A percentile compares a stretch with the other conserved stretches of the same genome.
Evolutionary conservation across 2,888 invertebrate genomes (phyloP).

Genomic region (Cecidostiba fungosa): DNA sequence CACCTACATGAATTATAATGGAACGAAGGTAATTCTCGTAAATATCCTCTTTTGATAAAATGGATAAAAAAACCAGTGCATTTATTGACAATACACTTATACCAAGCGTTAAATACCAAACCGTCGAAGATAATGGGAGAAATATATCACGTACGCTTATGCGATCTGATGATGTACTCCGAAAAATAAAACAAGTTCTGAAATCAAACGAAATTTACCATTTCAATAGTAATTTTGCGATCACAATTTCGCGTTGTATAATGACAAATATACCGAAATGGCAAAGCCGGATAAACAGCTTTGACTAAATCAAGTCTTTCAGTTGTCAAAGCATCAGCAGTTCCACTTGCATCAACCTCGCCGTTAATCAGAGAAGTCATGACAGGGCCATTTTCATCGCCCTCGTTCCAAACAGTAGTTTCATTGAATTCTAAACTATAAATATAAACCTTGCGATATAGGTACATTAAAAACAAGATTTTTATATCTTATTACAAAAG

Average conservation of each 20-base stretch:
- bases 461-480: not conserved
- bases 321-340: constrained; percentile 47
- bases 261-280: constrained; percentile 51
- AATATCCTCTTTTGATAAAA: constrained; percentile 64
- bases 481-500: constrained; percentile 4
- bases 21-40: constrained; percentile 65
- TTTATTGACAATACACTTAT: constrained; percentile 64
- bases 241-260: not conserved
- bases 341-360: constrained; percentile 59
- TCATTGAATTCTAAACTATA: constrained; percentile 59
- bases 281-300: constrained; percentile 48
- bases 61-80: constrained; percentile 61
- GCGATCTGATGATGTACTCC: constrained; percentile 66
- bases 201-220: not conserved
- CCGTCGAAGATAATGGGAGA: constrained; percentile 67
- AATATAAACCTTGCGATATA: not conserved
- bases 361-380: constrained; percentile 52
- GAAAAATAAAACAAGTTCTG: constrained; percentile 72
- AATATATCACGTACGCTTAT: constrained; percentile 68
- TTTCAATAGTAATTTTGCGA: not conserved
- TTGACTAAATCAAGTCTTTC: constrained; percentile 42
- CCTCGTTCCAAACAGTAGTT: constrained; percentile 54
- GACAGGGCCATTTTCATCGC: constrained; percentile 62
- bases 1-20: constrained; percentile 67
- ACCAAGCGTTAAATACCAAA: constrained; percentile 68